Conservation (phyloP, 2,888 invertebrate genomes). For the Heliconius ethilla region DNA sequence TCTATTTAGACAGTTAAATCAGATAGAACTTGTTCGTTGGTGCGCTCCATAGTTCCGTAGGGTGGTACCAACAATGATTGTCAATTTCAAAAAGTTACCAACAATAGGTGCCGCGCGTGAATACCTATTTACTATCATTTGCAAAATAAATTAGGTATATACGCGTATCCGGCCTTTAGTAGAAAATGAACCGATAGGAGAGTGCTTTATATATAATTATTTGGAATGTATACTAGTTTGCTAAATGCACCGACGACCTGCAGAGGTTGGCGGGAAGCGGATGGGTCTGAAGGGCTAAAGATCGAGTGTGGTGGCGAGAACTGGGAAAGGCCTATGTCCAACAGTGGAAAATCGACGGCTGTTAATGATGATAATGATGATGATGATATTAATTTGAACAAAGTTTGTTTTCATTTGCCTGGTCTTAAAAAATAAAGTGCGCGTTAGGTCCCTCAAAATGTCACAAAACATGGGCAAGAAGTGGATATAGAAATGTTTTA, state of each 20-base stretch:
- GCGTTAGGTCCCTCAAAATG: background rate
- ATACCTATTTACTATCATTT: conserved; percentile 21
- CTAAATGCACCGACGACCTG: no score
- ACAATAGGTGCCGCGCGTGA: conserved; percentile 14
- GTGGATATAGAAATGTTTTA: background rate
- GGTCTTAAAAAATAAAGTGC: background rate
- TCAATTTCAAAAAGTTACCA: conserved; percentile 14
- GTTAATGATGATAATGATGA: no score
- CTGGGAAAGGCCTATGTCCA: no score
- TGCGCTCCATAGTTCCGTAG: conserved; percentile 19
- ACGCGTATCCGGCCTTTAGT: background rate
- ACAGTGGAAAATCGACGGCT: no score
- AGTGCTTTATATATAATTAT: background rate
- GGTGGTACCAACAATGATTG: conserved; percentile 14
- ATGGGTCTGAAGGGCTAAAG: no score
- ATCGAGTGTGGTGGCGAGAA: no score
- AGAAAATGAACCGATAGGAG: background rate
- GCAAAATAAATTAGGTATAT: background rate
- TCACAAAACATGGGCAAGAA: background rate
- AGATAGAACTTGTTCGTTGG: conserved; percentile 20
- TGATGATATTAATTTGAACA: background rate
- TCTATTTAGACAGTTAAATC: conserved; percentile 24
- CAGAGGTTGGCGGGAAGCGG: no score
- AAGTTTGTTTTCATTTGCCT: background rate
- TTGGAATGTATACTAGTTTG: background rate